Evolutionary conservation across 2,797 vertebrate genomes (phyloP), one percentile per base, ranked within the genome.

Genomic region (Orestias chungarensis): DNA sequence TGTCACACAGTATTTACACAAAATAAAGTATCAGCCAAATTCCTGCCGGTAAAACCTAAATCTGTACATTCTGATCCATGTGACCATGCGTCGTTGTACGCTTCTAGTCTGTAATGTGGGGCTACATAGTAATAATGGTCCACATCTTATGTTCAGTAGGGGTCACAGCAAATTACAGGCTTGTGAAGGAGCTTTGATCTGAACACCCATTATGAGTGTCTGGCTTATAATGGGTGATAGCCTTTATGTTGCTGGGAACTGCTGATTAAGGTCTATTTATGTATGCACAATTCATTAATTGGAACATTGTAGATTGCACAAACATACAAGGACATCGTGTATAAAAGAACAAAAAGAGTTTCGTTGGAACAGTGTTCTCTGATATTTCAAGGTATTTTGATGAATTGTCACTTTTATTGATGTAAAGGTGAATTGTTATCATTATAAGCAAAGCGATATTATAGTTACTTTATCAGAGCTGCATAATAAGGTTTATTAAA

Each of bases 161-260:
- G 88, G 82, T 89, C 81, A 89, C 78, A 80, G 78, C 64, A 89
- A 93, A 92, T 91, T 84, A 87, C 77, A 88, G 85, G 79, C 85
- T 85, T 90, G 70, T 64, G 27, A 44, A 74, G 66, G 84, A 82
- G 75, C 84, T 82, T 77, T 75, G 64, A 78, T 83, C 64, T 80
- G 75, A 67, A 54, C 10, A 69, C 78, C 84, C 86, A 86, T 91
- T 90, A 88, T 79, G 81, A 85, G 68, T 83, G 84, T 87, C 88
- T 88, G 23, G 64, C 33, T 70, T 86, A 74, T 75, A 86, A 85
- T 72, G 75, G 18, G 71, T 78, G 66, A 29, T 79, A 80, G 82
- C 74, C 73, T 80, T 66, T 54, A 75, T 79, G 77, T 70, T 68
- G 72, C 71, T 65, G 75, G 82, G 81, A 76, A 81, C 81, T 81